These are phyloP conservation scores for Xiphophorus hellerii DNA, from an alignment of 2,113 vertebrate species.

Conservation along the genomic window DNA sequence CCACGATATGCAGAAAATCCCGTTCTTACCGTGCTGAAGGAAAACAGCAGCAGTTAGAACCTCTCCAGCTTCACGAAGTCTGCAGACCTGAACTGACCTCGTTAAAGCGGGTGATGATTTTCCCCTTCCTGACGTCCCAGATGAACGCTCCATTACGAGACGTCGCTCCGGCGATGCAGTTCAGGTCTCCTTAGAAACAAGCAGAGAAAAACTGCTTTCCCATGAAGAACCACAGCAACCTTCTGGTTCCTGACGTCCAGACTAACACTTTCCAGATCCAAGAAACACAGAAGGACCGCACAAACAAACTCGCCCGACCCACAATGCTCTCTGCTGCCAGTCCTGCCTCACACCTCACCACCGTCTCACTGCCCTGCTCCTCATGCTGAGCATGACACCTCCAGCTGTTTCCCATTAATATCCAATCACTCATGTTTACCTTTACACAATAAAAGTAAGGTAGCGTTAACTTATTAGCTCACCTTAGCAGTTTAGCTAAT, in stretches of 20 bases:
- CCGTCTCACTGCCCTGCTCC: no score
- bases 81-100: constrained; percentile 77
- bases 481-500: no score
- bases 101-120: constrained; percentile 92
- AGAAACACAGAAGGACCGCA: no score
- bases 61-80: no score
- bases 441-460: not conserved
- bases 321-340: no score
- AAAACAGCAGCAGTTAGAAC: not conserved
- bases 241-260: no score
- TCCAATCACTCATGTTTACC: not conserved
- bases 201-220: constrained; percentile 6
- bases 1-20: constrained; percentile 98
- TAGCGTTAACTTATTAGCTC: not conserved
- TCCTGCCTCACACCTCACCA: no score
- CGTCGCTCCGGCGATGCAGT: constrained; percentile 95
- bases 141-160: constrained; percentile 95
- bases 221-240: no score
- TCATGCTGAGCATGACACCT: no score
- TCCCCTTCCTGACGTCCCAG: constrained; percentile 94
- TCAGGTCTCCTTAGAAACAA: constrained; percentile 86
- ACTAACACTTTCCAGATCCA: no score
- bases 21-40: constrained; percentile 93
- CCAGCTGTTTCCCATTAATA: no score
- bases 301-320: no score